Conservation (phyloP, 2,888 invertebrate species). For the Plebejus anna region DNA sequence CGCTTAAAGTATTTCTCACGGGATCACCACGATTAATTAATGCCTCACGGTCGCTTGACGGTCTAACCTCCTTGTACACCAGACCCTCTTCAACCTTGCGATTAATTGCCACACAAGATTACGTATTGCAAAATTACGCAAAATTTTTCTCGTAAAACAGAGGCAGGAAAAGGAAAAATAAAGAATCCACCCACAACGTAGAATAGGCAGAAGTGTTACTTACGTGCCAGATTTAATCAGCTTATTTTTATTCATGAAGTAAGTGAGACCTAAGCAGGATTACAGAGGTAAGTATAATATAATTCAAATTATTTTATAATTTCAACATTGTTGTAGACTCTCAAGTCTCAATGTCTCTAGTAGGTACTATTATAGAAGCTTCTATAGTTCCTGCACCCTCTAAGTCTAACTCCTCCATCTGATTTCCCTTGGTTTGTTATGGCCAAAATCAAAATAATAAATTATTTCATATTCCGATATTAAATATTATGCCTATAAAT, state of each 20-base stretch:
- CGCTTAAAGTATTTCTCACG: slow-evolving; percentile 34
- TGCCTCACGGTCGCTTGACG: slow-evolving; percentile 30
- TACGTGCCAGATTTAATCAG: no score
- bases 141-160: background rate
- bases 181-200: background rate
- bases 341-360: background rate
- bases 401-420: background rate
- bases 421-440: background rate
- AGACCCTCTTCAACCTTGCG: slow-evolving; percentile 12
- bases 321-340: no score
- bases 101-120: slow-evolving; percentile 14
- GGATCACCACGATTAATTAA: slow-evolving; percentile 33
- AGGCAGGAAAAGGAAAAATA: background rate
- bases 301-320: no score
- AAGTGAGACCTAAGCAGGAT: no score
- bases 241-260: no score
- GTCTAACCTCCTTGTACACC: slow-evolving; percentile 28
- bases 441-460: background rate
- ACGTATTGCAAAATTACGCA: slow-evolving; percentile 37
- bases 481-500: background rate
- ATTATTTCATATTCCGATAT: background rate
- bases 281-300: no score
- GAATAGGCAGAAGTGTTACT: background rate
- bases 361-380: background rate
- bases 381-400: background rate